phyloP scores from a whole-genome alignment of 2,888 invertebrate species.

The Alloscopus bannaensis region DNA sequence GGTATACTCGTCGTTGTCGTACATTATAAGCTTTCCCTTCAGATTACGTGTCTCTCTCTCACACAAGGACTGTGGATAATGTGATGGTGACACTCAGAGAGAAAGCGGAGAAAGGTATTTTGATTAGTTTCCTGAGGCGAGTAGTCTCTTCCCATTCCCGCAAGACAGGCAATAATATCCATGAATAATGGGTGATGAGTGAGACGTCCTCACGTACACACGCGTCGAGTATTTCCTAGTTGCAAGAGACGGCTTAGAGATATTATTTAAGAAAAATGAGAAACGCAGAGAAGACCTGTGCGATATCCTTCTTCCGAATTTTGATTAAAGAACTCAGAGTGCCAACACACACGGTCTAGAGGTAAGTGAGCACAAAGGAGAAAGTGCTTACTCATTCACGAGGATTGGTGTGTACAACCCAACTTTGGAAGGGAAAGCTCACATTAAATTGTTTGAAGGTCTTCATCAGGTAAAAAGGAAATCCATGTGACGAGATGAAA shows the following conservation, averaged over 20 bases:
- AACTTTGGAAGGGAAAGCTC: too few species aligned
- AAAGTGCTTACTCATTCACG: background rate
- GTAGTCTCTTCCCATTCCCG: conserved; percentile 35
- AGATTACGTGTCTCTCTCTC: background rate
- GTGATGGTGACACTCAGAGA: background rate
- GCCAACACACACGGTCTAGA: background rate
- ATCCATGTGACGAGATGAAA: too few species aligned
- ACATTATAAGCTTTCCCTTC: background rate
- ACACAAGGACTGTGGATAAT: background rate
- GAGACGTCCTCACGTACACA: background rate
- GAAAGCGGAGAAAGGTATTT: conserved; percentile 22
- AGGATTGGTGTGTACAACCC: background rate
- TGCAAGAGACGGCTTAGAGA: background rate
- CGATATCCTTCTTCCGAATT: background rate
- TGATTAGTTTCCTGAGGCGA: conserved; percentile 47
- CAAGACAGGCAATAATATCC: conserved; percentile 29
- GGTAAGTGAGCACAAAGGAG: background rate
- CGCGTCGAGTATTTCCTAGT: background rate
- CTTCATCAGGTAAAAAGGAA: too few species aligned
- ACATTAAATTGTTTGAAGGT: too few species aligned
- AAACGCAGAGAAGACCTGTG: background rate
- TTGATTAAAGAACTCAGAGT: background rate
- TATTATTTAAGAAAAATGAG: background rate
- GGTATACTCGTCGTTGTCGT: background rate
- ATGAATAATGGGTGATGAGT: conserved; percentile 18